Conservation (phyloP, 2,797 vertebrate species). For the Bucorvus abyssinicus region DNA sequence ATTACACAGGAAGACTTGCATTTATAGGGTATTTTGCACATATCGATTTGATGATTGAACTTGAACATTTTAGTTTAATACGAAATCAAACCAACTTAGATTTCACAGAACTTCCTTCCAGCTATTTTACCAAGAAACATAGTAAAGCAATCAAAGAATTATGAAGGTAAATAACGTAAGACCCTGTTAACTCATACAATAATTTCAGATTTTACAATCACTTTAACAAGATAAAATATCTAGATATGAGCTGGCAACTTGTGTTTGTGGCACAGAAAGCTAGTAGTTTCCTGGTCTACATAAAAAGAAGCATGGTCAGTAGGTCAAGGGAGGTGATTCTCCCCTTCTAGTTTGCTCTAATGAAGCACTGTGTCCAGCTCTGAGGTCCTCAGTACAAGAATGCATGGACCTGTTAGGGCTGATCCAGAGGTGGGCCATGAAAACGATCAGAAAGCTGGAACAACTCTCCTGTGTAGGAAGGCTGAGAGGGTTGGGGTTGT, state of each 20-base stretch:
- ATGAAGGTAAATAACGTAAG: not conserved
- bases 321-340: not conserved
- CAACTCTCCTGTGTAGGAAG: not conserved
- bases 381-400: not conserved
- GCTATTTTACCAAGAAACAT: not conserved
- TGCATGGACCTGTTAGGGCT: not conserved
- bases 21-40: not conserved
- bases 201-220: not conserved
- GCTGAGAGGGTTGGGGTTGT: not conserved
- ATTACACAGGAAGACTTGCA: not conserved
- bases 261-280: not conserved
- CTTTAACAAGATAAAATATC: not conserved
- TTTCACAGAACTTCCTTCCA: not conserved
- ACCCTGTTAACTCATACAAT: not conserved
- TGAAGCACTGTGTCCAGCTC: rapidly evolving
- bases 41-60: not conserved
- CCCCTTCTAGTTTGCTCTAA: not conserved
- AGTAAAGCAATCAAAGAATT: not conserved
- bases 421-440: not conserved
- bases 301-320: not conserved
- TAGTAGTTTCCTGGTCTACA: not conserved
- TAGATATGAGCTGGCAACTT: too few relatives aligned
- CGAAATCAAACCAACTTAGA: not conserved
- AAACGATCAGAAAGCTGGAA: not conserved
- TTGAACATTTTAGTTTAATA: not conserved